A percentile compares a stretch with the other conserved stretches of the same genome.
Evolutionary conservation across 2,888 invertebrate genomes (phyloP).

Genomic region (Terebella lapidaria): DNA sequence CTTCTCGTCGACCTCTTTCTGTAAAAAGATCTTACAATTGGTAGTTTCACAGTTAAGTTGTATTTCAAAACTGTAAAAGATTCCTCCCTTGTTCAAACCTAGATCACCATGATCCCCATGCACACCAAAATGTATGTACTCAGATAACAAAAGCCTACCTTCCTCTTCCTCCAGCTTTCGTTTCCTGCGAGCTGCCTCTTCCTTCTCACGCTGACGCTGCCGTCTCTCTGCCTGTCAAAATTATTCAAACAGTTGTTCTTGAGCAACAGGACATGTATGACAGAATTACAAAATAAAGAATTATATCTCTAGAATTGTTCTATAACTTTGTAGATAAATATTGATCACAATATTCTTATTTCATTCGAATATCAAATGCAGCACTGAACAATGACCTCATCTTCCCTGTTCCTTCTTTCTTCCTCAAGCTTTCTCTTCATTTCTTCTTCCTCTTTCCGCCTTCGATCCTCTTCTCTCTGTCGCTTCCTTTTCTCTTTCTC

Average conservation of each 20-base stretch:
- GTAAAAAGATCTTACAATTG: background rate
- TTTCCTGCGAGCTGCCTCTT: conserved; percentile 13
- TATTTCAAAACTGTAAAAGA: background rate
- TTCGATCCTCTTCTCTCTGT: conserved; percentile 23
- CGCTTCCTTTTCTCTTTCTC: conserved; percentile 26
- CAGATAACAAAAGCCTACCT: conserved; percentile 13
- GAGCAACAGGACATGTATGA: no score
- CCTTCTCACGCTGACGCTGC: conserved; percentile 23
- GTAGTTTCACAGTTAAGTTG: background rate
- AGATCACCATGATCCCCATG: background rate
- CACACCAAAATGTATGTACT: background rate
- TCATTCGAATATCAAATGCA: background rate
- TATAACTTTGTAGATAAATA: no score
- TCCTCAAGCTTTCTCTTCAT: conserved; percentile 21
- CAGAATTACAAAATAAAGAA: no score
- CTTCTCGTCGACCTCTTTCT: conserved; percentile 19
- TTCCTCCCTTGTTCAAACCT: no score
- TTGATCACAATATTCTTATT: background rate
- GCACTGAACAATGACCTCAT: background rate
- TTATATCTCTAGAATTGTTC: no score
- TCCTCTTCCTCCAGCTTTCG: conserved; percentile 19
- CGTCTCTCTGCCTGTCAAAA: conserved; percentile 21
- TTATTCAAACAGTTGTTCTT: no score
- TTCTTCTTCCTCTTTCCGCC: conserved; percentile 22
- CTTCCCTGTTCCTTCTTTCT: conserved; percentile 10